Evolutionary conservation across 2,797 vertebrate genomes (phyloP).

Genomic region (Pempheris klunzingeri): DNA sequence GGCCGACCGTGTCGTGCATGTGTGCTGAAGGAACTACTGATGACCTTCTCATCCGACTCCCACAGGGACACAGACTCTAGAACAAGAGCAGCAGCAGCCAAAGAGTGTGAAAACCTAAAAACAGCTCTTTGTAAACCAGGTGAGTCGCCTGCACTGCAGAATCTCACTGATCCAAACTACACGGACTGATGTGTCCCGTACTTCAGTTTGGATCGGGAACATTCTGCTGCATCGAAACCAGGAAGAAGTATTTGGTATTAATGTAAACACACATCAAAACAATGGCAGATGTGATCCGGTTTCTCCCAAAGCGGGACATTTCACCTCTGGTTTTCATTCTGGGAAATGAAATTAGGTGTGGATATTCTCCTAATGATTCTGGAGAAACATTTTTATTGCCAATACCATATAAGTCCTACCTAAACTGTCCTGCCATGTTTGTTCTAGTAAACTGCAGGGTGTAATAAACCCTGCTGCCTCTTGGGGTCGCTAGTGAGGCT

Average conservation of each 20-base stretch:
- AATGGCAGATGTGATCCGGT: not conserved
- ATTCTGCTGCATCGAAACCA: conserved; percentile 3
- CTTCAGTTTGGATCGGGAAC: not conserved
- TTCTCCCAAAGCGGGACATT: conserved; percentile 16
- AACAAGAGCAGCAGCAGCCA: not conserved
- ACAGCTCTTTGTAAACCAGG: conserved; percentile 2
- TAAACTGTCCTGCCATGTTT: no score
- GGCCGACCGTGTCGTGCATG: not conserved
- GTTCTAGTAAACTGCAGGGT: not conserved
- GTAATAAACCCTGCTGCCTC: not conserved
- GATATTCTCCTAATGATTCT: not conserved
- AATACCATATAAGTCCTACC: no score
- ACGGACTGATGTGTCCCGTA: not conserved
- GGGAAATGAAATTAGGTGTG: not conserved
- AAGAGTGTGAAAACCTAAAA: conserved; percentile 10
- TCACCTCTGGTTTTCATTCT: no score
- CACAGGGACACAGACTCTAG: not conserved
- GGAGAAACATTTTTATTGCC: not conserved
- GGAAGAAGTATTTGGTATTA: not conserved
- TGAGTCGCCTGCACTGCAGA: conserved; percentile 4
- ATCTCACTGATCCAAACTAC: not conserved
- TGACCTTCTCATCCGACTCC: no score
- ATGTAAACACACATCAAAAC: not conserved
- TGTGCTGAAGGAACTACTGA: no score
- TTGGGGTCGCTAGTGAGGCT: not conserved